These are phyloP conservation scores for Bujurquina vittata DNA, from an alignment of 2,113 vertebrate species.

Conservation along the genomic window DNA sequence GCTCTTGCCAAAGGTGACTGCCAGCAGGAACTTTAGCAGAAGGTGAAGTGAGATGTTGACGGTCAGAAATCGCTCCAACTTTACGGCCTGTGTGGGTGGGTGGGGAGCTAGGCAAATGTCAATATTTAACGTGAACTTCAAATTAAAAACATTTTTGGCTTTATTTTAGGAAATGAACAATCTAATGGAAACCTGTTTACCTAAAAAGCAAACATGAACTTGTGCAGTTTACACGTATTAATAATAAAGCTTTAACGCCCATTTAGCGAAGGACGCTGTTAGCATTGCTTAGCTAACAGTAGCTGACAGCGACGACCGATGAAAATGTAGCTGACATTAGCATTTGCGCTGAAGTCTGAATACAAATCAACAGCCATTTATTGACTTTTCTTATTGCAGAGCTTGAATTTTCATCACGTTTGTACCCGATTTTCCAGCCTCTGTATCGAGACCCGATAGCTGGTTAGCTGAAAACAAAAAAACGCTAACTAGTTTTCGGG, in stretches of 20 bases:
- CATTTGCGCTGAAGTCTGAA: neutral
- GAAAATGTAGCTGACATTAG: constrained; percentile 11
- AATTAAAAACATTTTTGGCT: neutral
- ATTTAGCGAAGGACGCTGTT: neutral
- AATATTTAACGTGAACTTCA: neutral
- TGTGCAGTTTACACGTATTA: neutral
- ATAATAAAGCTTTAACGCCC: neutral
- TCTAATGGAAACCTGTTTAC: too few relatives aligned
- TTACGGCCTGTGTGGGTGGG: constrained; percentile 12
- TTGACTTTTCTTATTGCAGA: neutral
- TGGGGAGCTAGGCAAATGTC: neutral
- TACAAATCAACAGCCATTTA: accelerated
- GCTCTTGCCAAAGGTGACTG: neutral
- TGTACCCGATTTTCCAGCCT: neutral
- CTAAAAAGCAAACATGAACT: neutral
- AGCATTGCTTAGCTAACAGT: neutral
- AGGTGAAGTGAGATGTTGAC: neutral
- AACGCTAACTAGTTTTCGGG: neutral
- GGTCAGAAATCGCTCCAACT: neutral
- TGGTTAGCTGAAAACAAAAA: constrained; percentile 2
- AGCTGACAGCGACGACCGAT: neutral
- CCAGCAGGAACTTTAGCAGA: neutral
- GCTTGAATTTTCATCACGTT: too few relatives aligned
- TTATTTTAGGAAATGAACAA: neutral
- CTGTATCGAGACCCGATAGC: neutral